A percentile compares a stretch with the other conserved stretches of the same genome.
These are phyloP conservation scores for Rhopalosiphum maidis DNA, from an alignment of 1,140 invertebrate genomes.

Conservation along the genomic window DNA sequence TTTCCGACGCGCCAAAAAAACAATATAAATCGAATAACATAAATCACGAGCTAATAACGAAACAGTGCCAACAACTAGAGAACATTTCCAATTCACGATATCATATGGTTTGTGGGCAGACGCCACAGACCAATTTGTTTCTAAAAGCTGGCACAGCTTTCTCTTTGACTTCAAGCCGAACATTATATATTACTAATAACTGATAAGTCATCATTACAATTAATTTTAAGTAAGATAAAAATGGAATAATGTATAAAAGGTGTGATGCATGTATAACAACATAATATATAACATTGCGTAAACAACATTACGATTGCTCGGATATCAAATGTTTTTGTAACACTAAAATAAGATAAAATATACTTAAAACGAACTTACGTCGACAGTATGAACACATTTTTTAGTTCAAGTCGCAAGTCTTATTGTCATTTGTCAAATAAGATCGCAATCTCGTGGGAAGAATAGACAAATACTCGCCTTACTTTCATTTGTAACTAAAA, in stretches of 20 bases:
- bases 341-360: not conserved
- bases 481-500: not conserved
- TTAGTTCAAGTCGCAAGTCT: not conserved
- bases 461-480: not conserved
- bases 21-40: slow-evolving; percentile 6
- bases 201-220: not conserved
- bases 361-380: not conserved
- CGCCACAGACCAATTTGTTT: not conserved
- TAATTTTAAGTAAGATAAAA: not conserved
- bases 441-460: not conserved
- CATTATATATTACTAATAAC: not conserved
- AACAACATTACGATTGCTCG: not conserved
- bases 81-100: not conserved
- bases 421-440: not conserved
- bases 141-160: not conserved
- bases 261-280: too few species aligned
- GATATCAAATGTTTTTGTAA: not conserved
- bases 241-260: too few species aligned
- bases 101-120: not conserved
- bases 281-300: not conserved
- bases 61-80: not conserved
- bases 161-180: not conserved
- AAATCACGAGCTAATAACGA: slow-evolving; percentile 20
- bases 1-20: not conserved
- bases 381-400: not conserved